phyloP scores from a whole-genome alignment of 2,113 vertebrate genomes.

The Columba janthina region DNA sequence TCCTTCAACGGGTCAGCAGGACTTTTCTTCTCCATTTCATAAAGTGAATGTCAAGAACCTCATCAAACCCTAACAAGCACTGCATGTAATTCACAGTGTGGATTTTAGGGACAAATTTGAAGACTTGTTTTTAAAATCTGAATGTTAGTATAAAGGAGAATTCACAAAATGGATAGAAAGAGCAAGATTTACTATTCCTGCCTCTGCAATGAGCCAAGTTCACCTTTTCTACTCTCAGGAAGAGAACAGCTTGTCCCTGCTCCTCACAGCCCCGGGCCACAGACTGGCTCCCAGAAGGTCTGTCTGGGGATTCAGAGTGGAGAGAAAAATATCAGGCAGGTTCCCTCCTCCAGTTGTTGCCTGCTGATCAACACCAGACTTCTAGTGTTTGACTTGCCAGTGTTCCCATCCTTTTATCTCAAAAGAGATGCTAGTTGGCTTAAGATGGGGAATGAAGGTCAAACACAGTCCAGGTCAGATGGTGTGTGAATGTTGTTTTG shows the following conservation, averaged over 20 bases:
- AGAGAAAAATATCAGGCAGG: neutral
- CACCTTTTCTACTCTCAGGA: neutral
- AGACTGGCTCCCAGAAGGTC: neutral
- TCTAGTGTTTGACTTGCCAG: neutral
- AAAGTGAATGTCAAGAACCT: neutral
- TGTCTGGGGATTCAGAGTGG: neutral
- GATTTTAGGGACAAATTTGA: neutral
- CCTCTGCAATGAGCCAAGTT: neutral
- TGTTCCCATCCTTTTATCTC: neutral
- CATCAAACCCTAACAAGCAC: neutral
- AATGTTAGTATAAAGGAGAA: neutral
- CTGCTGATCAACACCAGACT: neutral
- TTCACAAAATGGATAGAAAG: neutral
- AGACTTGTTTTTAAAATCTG: neutral
- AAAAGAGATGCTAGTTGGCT: neutral
- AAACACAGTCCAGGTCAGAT: neutral
- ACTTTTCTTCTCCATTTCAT: neutral
- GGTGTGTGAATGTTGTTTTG: neutral
- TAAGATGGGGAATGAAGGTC: neutral
- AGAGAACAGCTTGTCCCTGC: neutral
- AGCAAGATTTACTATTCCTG: neutral
- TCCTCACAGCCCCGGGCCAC: slow-evolving; percentile 9
- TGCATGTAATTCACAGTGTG: neutral
- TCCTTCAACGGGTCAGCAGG: neutral
- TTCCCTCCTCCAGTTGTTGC: neutral